Evolutionary conservation across 2,113 vertebrate species (phyloP).

Genomic region (Onychorhynchus coronatus): DNA sequence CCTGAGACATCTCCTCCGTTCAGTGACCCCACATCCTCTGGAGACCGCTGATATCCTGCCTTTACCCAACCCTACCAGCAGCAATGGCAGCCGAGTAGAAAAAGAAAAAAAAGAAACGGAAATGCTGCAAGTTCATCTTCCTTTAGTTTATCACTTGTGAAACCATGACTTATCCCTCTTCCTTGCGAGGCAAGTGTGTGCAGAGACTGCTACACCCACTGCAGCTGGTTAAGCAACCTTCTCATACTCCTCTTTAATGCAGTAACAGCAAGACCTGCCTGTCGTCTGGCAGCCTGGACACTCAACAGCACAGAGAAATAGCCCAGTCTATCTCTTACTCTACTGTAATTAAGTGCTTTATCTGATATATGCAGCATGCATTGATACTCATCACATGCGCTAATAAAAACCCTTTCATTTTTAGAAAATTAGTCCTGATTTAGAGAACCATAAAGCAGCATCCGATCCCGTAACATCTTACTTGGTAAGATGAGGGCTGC

Average conservation of each 20-base stretch:
- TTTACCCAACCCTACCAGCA: not conserved
- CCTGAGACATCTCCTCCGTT: rapidly evolving
- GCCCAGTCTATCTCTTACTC: not conserved
- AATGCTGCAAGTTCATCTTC: conserved; percentile 4
- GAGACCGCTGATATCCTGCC: not conserved
- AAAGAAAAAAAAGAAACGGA: not conserved
- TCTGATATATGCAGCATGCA: not conserved
- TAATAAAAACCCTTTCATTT: not conserved
- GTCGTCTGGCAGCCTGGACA: not conserved
- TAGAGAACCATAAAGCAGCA: not conserved
- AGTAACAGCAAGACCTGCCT: not conserved
- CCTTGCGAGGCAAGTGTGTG: not conserved
- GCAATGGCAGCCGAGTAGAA: not conserved
- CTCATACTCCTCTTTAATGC: not conserved
- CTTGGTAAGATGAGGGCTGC: not conserved
- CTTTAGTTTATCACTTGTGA: not conserved
- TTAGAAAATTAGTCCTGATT: not conserved
- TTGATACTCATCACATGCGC: not conserved
- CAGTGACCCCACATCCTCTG: not conserved
- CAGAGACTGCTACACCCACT: not conserved
- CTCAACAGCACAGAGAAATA: not conserved
- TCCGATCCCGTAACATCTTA: not conserved
- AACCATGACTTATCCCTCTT: not conserved
- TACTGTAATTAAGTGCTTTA: not conserved
- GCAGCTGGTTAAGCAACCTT: not conserved